Evolutionary conservation across 1,140 invertebrate species (phyloP).

Genomic region (Drosophila varians): DNA sequence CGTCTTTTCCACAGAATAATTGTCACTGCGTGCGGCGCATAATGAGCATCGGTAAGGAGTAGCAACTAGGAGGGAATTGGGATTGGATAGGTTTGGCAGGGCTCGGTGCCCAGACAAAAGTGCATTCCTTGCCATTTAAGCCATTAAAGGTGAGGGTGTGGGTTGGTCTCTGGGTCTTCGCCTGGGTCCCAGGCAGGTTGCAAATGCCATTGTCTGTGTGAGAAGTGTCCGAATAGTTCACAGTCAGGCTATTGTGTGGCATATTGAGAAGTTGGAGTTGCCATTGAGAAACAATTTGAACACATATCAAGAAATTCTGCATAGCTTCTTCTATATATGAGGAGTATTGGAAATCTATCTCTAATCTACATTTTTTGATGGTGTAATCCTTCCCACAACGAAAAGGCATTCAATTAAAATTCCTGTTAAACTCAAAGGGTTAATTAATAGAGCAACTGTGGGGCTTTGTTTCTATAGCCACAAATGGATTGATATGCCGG

Average conservation of each 20-base stretch:
- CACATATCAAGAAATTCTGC: too few relatives aligned
- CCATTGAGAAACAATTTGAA: not conserved
- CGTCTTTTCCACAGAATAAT: conserved; percentile 77
- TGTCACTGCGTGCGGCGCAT: conserved; percentile 74
- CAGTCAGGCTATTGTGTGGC: conserved; percentile 18
- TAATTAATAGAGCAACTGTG: conserved; percentile 23
- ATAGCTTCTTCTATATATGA: too few relatives aligned
- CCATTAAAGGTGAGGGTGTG: conserved; percentile 5
- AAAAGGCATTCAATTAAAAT: conserved; percentile 8
- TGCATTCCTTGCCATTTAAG: conserved; percentile 35
- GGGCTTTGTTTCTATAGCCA: not conserved
- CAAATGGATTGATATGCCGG: conserved; percentile 40
- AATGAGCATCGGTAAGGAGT: conserved; percentile 54
- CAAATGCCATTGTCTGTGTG: conserved; percentile 17
- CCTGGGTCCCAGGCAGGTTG: conserved; percentile 18
- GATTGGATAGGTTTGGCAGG: conserved; percentile 19
- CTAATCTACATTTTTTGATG: too few relatives aligned
- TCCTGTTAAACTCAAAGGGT: conserved; percentile 8
- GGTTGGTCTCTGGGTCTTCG: conserved; percentile 13
- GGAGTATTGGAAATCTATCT: too few relatives aligned
- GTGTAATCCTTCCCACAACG: too few relatives aligned
- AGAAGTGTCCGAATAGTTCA: conserved; percentile 38
- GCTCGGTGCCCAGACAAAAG: conserved; percentile 59
- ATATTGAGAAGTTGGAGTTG: conserved; percentile 1
- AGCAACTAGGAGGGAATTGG: conserved; percentile 8